Evolutionary conservation across 1,140 invertebrate genomes (phyloP), one percentile per base, ranked within the genome.

Genomic region (Caenorhabditis brenneri): DNA sequence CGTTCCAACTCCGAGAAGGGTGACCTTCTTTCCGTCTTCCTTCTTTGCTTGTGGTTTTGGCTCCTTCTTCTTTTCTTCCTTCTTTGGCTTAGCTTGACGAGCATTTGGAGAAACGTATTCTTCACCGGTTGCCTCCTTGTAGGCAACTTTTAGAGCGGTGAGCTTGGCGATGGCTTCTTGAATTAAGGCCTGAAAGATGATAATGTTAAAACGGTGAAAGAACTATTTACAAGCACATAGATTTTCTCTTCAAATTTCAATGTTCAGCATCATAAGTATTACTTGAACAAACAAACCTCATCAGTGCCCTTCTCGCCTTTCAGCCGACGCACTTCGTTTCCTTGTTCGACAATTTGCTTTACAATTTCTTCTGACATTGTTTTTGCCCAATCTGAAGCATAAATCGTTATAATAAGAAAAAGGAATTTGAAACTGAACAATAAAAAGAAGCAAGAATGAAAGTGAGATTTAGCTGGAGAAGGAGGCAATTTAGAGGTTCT

Each of bases 1-100:
- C 0, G 94, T 95, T 91, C 98, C 97, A 36, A 99, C 91, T 33
- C 97, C 97, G 7, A 99, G 92, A 79, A 90, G 89, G 0, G 96
- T 97, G 90, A 96, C 94, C 88, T 97, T 97, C 91, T 97, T 97
- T 0, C 91, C 88, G 36, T 91, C 92, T 27, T 87, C 83, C 58
- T 85, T 85, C 81, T 87, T 84, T 81, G 82, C 82, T 51, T 88
- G 86, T 29, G 86, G 82, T 79, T 81, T 84, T 46, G 39, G 53
- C 83, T 60, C 27, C 31, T 49, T 79, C 46, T 86, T 85, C 39
- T 79, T 46, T 51, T 60, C 69, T 31, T 85, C 53, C 48, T 85
- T 85, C 65, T 91, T 91, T 81, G 51, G 33, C 36, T 80, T 31
- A 39, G 69, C 49, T n/a, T 82, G 65, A 22, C 79, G 78, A 29